These are phyloP conservation scores for Anisognathus igniventris DNA, from an alignment of 2,797 vertebrate species.

Conservation along the genomic window DNA sequence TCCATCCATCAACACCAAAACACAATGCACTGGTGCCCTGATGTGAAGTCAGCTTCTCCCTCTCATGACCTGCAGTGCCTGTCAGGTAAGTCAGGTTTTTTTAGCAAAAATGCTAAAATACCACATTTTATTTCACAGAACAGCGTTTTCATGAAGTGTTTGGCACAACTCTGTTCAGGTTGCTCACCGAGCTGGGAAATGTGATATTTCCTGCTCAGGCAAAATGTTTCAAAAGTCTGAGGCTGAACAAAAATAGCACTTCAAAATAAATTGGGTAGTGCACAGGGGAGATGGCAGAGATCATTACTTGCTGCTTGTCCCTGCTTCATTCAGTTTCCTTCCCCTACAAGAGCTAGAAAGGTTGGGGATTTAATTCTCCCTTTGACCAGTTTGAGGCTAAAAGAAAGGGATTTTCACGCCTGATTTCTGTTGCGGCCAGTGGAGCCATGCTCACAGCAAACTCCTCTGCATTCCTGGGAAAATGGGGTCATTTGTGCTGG, in stretches of 20 bases:
- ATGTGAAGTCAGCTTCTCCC: neutral
- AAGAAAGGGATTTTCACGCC: neutral
- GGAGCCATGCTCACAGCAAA: neutral
- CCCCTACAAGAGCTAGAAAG: neutral
- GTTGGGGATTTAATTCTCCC: neutral
- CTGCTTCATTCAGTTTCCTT: neutral
- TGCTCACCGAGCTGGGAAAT: neutral
- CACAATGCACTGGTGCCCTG: accelerated
- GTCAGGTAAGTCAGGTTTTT: neutral
- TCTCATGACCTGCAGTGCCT: neutral
- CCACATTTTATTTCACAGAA: neutral
- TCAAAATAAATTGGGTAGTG: neutral
- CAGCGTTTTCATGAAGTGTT: accelerated
- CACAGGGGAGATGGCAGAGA: neutral
- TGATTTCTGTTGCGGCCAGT: neutral
- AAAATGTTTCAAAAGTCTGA: neutral
- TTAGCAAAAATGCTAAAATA: neutral
- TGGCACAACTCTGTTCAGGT: neutral
- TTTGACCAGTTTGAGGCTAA: neutral
- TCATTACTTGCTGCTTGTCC: neutral
- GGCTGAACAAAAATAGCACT: neutral
- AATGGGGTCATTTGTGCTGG: neutral
- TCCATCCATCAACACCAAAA: neutral
- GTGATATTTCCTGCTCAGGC: neutral
- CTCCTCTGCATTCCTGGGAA: slow-evolving; percentile 25